A percentile compares a stretch with the other conserved stretches of the same genome.
phyloP scores from a whole-genome alignment of 1,140 invertebrate species.

The Bradysia coprophila region DNA sequence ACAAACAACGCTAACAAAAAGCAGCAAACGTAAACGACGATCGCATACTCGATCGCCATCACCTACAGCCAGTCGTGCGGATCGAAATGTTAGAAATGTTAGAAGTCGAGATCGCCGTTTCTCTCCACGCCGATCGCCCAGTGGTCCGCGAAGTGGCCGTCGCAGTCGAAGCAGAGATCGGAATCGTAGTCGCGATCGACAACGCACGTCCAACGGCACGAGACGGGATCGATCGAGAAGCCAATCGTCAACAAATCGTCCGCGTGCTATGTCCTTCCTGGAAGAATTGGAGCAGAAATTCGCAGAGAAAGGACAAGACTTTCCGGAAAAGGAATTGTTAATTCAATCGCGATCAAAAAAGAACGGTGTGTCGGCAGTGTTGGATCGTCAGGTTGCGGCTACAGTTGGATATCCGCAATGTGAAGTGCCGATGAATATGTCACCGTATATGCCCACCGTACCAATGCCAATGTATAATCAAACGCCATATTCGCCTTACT shows the following conservation, averaged over 20 bases:
- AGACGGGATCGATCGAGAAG: neutral
- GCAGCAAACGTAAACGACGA: neutral
- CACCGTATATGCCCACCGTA: neutral
- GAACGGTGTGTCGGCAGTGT: neutral
- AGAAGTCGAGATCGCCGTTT: neutral
- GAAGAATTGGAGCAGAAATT: constrained; percentile 1
- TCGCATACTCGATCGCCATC: neutral
- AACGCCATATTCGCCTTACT: neutral
- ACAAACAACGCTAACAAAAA: neutral
- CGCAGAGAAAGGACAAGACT: neutral
- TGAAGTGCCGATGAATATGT: no score
- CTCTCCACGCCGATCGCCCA: neutral
- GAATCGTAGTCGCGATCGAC: neutral
- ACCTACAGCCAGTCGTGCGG: neutral
- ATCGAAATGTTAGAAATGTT: neutral
- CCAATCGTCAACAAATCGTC: neutral
- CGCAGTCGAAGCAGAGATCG: neutral
- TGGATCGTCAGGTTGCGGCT: neutral
- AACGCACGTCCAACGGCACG: neutral
- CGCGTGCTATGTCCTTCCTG: neutral
- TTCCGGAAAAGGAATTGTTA: neutral
- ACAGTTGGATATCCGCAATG: no score
- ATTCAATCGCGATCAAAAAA: neutral
- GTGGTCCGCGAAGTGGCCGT: neutral
- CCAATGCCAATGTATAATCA: neutral